A percentile compares a stretch with the other conserved stretches of the same genome.
These are phyloP conservation scores for Cephus pygmeus DNA, from an alignment of 2,888 invertebrate species.

Conservation along the genomic window DNA sequence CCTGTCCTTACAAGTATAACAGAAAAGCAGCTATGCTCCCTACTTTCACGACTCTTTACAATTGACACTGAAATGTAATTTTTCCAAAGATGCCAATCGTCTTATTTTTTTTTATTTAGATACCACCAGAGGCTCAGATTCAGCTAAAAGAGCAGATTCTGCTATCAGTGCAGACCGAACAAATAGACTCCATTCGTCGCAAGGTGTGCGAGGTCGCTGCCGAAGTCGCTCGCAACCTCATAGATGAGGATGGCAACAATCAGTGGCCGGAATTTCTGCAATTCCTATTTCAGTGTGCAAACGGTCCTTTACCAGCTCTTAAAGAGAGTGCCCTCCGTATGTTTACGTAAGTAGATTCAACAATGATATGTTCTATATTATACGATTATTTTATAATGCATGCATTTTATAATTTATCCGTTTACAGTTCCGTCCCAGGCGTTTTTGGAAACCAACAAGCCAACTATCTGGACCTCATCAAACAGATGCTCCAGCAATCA, in stretches of 20 bases:
- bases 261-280: conserved; percentile 96
- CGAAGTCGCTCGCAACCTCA: conserved; percentile 93
- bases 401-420: background rate
- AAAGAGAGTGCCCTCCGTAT: conserved; percentile 95
- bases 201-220: conserved; percentile 96
- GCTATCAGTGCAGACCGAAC: conserved; percentile 85
- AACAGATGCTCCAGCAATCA: conserved; percentile 92
- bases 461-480: conserved; percentile 91
- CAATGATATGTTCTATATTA: conserved; percentile 3
- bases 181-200: conserved; percentile 80
- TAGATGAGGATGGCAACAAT: conserved; percentile 96
- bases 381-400: background rate
- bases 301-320: conserved; percentile 81
- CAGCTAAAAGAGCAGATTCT: conserved; percentile 90
- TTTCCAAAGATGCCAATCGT: background rate
- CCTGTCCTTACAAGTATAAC: background rate
- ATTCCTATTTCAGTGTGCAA: conserved; percentile 95
- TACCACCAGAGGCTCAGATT: conserved; percentile 83
- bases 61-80: background rate
- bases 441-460: conserved; percentile 96
- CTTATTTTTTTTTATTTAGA: conserved; percentile 56
- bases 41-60: background rate
- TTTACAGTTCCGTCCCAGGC: conserved; percentile 86
- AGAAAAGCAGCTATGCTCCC: background rate
- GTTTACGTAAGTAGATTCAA: conserved; percentile 79